phyloP scores from a whole-genome alignment of 1,140 invertebrate genomes.

The Coenobita brevimanus region DNA sequence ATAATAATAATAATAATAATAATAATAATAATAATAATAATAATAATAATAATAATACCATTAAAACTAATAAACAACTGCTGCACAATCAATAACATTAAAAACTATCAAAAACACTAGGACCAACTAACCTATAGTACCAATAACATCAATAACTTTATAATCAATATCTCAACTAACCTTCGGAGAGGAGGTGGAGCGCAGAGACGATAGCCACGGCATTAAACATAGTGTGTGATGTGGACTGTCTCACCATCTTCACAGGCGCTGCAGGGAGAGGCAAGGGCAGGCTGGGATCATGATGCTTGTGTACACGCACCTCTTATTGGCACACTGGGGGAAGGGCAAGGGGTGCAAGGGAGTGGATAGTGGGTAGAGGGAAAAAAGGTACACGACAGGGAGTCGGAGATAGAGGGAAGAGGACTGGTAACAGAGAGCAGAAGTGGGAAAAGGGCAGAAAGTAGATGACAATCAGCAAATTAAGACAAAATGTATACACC shows the following conservation, averaged over 20 bases:
- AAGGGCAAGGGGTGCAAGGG: too few species aligned
- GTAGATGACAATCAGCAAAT: too few species aligned
- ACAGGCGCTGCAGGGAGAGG: background rate
- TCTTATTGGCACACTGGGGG: too few species aligned
- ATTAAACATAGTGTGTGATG: constrained; percentile 48
- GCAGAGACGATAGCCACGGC: constrained; percentile 54
- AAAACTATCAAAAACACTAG: background rate
- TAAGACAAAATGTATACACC: too few species aligned
- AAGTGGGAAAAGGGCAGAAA: too few species aligned
- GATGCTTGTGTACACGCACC: background rate
- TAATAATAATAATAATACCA: too few species aligned
- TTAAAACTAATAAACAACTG: background rate
- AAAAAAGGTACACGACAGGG: too few species aligned
- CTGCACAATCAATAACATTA: background rate
- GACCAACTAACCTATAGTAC: background rate
- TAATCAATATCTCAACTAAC: background rate
- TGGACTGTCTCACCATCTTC: constrained; percentile 8
- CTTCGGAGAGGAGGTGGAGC: constrained; percentile 50
- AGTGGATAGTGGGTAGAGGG: too few species aligned
- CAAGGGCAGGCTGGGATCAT: background rate
- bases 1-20: too few species aligned
- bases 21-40: too few species aligned
- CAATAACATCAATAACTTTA: background rate
- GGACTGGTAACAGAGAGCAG: too few species aligned
- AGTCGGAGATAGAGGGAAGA: too few species aligned